phyloP scores from a whole-genome alignment of 2,113 vertebrate genomes.

The Stictonetta naevosa region DNA sequence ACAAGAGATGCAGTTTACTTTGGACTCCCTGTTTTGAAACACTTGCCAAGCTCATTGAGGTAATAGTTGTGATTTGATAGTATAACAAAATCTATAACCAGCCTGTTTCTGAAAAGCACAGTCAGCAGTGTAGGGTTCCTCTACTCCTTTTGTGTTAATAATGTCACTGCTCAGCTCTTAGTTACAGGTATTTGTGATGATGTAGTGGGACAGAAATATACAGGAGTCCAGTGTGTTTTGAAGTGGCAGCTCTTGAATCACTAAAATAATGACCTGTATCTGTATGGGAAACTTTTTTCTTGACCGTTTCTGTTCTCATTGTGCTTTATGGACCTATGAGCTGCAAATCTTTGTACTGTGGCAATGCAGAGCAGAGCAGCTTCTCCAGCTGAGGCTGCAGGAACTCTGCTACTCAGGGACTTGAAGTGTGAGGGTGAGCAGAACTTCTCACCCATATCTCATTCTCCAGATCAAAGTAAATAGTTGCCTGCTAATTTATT shows the following conservation, averaged over 20 bases:
- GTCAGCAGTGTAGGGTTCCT: background rate
- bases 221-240: background rate
- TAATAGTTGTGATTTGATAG: conserved; percentile 16
- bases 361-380: background rate
- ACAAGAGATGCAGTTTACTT: background rate
- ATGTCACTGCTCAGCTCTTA: background rate
- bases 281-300: background rate
- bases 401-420: background rate
- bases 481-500: background rate
- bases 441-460: background rate
- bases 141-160: background rate
- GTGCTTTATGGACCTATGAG: conserved; percentile 13
- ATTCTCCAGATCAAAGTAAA: background rate
- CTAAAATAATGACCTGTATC: conserved; percentile 27
- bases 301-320: background rate
- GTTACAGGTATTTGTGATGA: background rate
- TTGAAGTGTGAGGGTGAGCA: background rate
- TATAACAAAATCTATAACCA: conserved; percentile 29
- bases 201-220: background rate
- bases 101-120: background rate
- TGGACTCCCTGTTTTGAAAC: conserved; percentile 29
- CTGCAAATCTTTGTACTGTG: background rate
- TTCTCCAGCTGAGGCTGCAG: conserved; percentile 22
- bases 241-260: background rate
- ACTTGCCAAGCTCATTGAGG: background rate